Evolutionary conservation across 2,113 vertebrate genomes (phyloP).

Genomic region (Todiramphus chloris): DNA sequence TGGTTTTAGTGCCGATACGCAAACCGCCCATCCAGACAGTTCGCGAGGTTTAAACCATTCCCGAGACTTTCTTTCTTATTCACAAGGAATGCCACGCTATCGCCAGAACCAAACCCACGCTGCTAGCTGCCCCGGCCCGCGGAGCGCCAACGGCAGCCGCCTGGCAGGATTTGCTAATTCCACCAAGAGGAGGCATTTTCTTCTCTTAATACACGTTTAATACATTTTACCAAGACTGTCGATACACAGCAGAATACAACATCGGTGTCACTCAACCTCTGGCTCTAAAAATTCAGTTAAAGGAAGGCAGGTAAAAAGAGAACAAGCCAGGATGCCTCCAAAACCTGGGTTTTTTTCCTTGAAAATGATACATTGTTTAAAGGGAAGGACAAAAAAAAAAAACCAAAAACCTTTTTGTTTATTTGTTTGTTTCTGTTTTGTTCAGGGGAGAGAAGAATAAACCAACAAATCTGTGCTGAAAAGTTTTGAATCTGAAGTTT

Average conservation of each 20-base stretch:
- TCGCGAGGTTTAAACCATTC: accelerated
- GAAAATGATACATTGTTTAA: neutral
- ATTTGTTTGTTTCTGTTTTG: too few species aligned
- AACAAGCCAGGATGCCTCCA: neutral
- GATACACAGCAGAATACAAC: neutral
- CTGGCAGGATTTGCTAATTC: accelerated
- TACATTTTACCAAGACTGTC: neutral
- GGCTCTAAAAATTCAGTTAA: neutral
- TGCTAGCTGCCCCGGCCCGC: accelerated
- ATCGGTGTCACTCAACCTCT: accelerated
- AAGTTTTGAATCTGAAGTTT: neutral
- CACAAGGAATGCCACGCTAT: accelerated
- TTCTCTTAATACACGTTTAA: neutral
- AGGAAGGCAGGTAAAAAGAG: neutral
- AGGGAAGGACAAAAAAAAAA: neutral
- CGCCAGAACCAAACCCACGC: accelerated
- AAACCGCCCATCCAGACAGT: accelerated
- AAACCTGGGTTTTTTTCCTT: neutral
- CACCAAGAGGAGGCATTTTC: accelerated
- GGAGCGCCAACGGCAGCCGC: accelerated
- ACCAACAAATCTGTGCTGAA: neutral
- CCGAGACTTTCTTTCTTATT: accelerated
- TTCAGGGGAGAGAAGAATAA: neutral
- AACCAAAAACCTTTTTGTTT: too few species aligned
- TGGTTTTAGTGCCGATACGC: accelerated